Evolutionary conservation across 2,888 invertebrate genomes (phyloP).

Genomic region (Diaprepes abbreviatus): DNA sequence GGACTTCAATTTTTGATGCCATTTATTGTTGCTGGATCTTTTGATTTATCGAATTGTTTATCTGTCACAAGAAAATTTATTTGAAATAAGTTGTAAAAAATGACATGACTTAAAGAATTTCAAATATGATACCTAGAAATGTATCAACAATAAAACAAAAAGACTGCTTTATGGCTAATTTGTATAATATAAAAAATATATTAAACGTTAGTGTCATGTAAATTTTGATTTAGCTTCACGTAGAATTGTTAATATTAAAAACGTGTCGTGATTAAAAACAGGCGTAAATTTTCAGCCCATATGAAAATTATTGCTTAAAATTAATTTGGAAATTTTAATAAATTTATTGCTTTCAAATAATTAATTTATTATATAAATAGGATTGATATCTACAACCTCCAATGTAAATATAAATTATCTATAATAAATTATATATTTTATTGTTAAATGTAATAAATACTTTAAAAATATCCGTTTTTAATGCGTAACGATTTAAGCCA

Average conservation of each 20-base stretch:
- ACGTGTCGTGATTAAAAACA: background rate
- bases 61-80: no score
- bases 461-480: no score
- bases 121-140: constrained; percentile 1
- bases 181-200: constrained; percentile 24
- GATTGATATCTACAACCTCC: no score
- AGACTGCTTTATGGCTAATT: constrained; percentile 43
- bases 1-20: no score
- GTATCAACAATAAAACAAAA: constrained; percentile 38
- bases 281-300: background rate
- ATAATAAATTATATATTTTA: background rate
- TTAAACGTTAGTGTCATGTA: background rate
- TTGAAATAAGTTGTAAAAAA: no score
- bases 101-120: background rate
- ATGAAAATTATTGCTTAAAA: background rate
- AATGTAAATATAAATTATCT: no score
- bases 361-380: no score
- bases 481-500: no score
- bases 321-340: constrained; percentile 1
- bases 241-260: constrained; percentile 1
- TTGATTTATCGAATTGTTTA: no score
- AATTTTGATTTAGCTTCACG: background rate
- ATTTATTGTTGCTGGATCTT: no score
- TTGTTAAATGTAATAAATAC: background rate
- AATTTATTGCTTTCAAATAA: background rate